Conservation (phyloP, 1,140 invertebrate species). For the Phthorimaea operculella region DNA sequence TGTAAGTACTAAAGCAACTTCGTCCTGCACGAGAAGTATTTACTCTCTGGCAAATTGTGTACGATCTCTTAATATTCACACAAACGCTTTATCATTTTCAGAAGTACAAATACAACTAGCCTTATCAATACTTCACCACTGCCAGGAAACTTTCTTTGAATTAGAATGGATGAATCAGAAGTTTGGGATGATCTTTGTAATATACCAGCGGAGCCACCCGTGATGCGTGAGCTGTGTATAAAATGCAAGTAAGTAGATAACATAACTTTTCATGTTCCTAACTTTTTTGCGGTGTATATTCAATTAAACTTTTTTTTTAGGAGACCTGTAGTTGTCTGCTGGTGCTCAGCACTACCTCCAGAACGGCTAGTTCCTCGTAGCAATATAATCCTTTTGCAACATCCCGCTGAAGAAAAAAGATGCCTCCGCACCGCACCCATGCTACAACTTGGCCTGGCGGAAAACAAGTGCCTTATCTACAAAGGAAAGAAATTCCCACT, state of each 20-base stretch:
- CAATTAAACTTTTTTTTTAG: no score
- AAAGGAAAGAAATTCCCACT: slow-evolving; percentile 88
- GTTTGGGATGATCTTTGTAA: slow-evolving; percentile 76
- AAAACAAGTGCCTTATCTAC: slow-evolving; percentile 80
- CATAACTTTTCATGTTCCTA: no score
- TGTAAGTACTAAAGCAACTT: no score
- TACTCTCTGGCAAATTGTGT: no score
- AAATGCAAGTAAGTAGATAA: slow-evolving; percentile 81
- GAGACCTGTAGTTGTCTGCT: slow-evolving; percentile 87
- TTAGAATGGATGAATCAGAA: slow-evolving; percentile 18
- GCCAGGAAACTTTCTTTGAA: neutral
- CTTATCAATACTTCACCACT: no score
- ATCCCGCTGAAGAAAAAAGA: slow-evolving; percentile 92
- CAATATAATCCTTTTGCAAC: slow-evolving; percentile 85
- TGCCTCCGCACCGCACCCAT: slow-evolving; percentile 90
- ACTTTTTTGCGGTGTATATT: no score
- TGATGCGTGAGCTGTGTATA: slow-evolving; percentile 74
- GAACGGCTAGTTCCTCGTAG: slow-evolving; percentile 75
- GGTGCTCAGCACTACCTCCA: slow-evolving; percentile 84
- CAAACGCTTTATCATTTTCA: no score
- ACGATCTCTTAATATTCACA: no score
- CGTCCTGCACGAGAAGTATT: no score
- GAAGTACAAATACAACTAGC: no score
- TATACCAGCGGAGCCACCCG: slow-evolving; percentile 79
- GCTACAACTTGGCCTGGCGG: slow-evolving; percentile 78